phyloP scores from a whole-genome alignment of 2,797 vertebrate genomes.

The Tokudaia tokunoshimensis region DNA sequence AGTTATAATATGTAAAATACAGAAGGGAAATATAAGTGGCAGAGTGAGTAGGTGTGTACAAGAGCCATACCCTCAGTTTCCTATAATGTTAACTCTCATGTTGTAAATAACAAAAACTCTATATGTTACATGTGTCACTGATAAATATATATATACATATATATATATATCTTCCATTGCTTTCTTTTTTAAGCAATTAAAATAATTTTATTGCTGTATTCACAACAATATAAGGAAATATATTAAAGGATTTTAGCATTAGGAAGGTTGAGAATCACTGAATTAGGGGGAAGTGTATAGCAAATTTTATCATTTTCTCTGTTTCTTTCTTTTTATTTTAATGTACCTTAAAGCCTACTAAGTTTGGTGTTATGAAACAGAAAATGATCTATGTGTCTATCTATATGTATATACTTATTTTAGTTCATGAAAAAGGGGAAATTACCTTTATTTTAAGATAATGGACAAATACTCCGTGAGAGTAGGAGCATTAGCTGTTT shows the following conservation, averaged over 20 bases:
- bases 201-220: not conserved
- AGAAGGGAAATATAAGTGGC: not conserved
- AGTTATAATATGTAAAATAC: not conserved
- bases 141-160: not conserved
- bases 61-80: not conserved
- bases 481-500: not conserved
- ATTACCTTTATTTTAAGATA: not conserved
- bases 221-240: not conserved
- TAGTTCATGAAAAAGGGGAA: not conserved
- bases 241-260: not conserved
- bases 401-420: no score
- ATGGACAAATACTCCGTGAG: not conserved
- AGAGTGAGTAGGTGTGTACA: not conserved
- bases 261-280: not conserved
- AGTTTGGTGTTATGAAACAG: not conserved
- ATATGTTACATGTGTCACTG: not conserved
- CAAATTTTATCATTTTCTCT: not conserved
- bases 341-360: slow-evolving; percentile 19
- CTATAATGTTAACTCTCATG: not conserved
- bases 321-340: not conserved
- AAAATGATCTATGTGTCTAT: not conserved
- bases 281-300: not conserved
- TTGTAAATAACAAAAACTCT: slow-evolving; percentile 3
- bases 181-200: not conserved
- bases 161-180: not conserved